Conservation (phyloP, 2,113 vertebrate species). For the Cyprinus carpio region DNA sequence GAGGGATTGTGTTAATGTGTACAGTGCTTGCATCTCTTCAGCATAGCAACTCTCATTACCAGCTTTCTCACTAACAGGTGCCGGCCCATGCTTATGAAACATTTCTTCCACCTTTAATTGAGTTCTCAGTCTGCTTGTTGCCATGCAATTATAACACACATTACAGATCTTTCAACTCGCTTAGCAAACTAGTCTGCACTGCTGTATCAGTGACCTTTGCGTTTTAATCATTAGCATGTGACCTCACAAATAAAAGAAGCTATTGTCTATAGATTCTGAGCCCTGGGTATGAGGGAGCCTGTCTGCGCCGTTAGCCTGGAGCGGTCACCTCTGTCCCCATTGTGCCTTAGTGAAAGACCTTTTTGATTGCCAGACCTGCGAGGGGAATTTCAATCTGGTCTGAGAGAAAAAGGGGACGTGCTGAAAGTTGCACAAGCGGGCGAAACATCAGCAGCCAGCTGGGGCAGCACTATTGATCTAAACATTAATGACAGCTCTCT, state of each 20-base stretch:
- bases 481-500: conserved; percentile 15
- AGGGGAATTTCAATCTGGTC: conserved; percentile 60
- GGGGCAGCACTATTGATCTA: conserved; percentile 27
- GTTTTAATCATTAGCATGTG: conserved; percentile 59
- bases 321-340: conserved; percentile 74
- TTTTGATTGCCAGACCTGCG: conserved; percentile 70
- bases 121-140: not conserved
- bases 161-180: conserved; percentile 42
- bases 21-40: conserved; percentile 33
- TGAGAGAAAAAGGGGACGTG: conserved; percentile 38
- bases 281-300: conserved; percentile 57
- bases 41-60: conserved; percentile 51
- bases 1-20: conserved; percentile 37
- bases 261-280: conserved; percentile 64
- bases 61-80: conserved; percentile 51
- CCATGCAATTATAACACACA: not conserved
- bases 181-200: conserved; percentile 46
- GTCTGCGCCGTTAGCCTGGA: conserved; percentile 61
- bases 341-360: conserved; percentile 73
- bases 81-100: conserved; percentile 65
- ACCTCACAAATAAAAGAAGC: conserved; percentile 68
- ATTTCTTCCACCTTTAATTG: not conserved
- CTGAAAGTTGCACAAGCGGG: conserved; percentile 32
- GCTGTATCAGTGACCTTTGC: conserved; percentile 54
- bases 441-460: conserved; percentile 23